These are phyloP conservation scores for Daphoenositta chrysoptera DNA, from an alignment of 2,113 vertebrate species.

Conservation along the genomic window DNA sequence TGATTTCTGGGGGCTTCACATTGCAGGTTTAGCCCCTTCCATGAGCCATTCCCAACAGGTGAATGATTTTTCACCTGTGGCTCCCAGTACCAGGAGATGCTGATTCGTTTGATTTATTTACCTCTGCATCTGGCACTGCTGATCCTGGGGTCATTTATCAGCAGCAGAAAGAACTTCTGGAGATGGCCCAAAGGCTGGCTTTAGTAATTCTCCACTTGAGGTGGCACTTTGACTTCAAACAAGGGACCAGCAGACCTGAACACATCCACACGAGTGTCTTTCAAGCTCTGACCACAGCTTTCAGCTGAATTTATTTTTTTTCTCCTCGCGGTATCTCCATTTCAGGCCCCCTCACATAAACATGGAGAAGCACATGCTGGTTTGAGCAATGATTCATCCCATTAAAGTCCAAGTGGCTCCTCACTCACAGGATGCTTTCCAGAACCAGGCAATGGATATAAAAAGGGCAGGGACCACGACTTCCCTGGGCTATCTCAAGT, in stretches of 20 bases:
- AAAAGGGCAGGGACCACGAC: constrained; percentile 53
- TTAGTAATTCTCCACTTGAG: background rate
- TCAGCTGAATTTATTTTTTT: background rate
- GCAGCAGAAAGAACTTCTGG: background rate
- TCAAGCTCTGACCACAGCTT: background rate
- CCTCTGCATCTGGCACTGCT: background rate
- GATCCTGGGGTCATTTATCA: background rate
- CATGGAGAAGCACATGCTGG: constrained; percentile 32
- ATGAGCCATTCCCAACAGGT: background rate
- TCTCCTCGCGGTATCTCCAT: background rate
- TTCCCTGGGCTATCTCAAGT: constrained; percentile 51
- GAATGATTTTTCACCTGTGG: too few species aligned
- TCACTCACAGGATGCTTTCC: constrained; percentile 57
- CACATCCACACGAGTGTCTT: background rate
- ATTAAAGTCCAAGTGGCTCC: constrained; percentile 57
- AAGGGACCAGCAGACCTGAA: background rate
- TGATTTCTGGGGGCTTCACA: background rate
- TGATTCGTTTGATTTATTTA: background rate
- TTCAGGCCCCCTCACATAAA: constrained; percentile 33
- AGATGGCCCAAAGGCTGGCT: background rate
- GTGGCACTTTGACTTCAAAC: background rate
- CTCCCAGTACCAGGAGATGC: background rate
- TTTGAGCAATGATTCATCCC: constrained; percentile 39
- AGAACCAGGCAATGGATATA: constrained; percentile 56
- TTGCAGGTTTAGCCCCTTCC: background rate